Evolutionary conservation across 1,140 invertebrate genomes (phyloP).

Genomic region (Euschistus heros): DNA sequence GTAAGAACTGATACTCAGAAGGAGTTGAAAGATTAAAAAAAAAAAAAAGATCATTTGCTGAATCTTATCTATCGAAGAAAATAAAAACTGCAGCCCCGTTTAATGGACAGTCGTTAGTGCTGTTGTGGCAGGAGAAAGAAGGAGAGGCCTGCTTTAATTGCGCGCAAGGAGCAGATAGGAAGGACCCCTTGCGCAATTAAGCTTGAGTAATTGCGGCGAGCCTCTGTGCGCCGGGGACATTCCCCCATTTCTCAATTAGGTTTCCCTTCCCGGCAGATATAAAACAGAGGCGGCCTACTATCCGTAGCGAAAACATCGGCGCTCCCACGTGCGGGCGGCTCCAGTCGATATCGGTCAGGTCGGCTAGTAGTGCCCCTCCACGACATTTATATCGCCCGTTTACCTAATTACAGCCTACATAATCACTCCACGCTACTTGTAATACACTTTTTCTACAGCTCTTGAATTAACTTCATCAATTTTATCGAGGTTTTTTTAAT

Average conservation of each 20-base stretch:
- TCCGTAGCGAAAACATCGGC: background rate
- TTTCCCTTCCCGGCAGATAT: background rate
- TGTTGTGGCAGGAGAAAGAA: background rate
- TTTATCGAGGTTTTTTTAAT: background rate
- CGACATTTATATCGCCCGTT: background rate
- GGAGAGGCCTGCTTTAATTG: constrained; percentile 38
- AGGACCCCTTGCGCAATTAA: background rate
- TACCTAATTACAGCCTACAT: background rate
- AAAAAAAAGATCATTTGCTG: background rate
- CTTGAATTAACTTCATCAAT: background rate
- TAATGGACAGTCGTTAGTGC: background rate
- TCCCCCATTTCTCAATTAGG: constrained; percentile 20
- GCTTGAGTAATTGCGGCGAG: constrained; percentile 3
- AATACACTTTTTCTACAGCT: background rate
- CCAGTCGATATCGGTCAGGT: background rate
- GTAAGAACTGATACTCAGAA: no score
- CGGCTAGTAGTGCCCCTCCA: background rate
- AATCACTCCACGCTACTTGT: background rate
- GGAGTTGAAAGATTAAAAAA: background rate
- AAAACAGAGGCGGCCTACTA: background rate
- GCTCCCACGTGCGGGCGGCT: background rate
- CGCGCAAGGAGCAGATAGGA: background rate
- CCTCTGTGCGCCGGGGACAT: background rate
- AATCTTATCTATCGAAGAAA: background rate
- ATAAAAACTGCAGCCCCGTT: background rate